Conservation (phyloP, 2,888 invertebrate species). For the Rhogogaster chlorosoma region DNA sequence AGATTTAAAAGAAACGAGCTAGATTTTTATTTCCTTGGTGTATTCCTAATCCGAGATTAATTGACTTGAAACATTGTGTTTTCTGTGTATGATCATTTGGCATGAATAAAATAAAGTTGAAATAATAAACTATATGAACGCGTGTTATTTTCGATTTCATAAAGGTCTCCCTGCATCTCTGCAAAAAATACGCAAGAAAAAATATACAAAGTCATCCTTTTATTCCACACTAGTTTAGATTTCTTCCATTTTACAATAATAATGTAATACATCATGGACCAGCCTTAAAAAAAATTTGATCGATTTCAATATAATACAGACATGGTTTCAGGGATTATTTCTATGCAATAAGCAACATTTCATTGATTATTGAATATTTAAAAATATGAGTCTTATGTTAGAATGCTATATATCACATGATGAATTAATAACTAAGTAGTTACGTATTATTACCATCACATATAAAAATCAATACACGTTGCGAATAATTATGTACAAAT, state of each 20-base stretch:
- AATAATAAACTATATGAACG: background rate
- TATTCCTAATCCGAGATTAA: conserved; percentile 35
- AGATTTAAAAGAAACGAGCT: background rate
- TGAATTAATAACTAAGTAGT: background rate
- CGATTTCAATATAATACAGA: background rate
- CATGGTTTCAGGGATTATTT: background rate
- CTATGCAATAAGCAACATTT: background rate
- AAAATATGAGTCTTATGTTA: background rate
- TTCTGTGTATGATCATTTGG: conserved; percentile 67
- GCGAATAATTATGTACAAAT: background rate
- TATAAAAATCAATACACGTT: background rate
- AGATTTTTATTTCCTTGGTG: conserved; percentile 13
- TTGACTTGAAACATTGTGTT: conserved; percentile 65
- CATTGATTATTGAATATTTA: background rate
- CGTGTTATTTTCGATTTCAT: background rate
- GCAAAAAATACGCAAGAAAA: background rate
- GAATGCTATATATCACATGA: background rate
- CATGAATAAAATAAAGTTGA: conserved; percentile 66
- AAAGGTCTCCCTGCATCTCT: background rate
- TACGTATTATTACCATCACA: background rate
- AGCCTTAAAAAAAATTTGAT: background rate
- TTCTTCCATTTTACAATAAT: background rate
- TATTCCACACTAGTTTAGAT: background rate
- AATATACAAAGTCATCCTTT: background rate
- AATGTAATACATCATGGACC: background rate